Conservation (phyloP, 2,888 invertebrate genomes). For the Auanema freiburgensis region DNA sequence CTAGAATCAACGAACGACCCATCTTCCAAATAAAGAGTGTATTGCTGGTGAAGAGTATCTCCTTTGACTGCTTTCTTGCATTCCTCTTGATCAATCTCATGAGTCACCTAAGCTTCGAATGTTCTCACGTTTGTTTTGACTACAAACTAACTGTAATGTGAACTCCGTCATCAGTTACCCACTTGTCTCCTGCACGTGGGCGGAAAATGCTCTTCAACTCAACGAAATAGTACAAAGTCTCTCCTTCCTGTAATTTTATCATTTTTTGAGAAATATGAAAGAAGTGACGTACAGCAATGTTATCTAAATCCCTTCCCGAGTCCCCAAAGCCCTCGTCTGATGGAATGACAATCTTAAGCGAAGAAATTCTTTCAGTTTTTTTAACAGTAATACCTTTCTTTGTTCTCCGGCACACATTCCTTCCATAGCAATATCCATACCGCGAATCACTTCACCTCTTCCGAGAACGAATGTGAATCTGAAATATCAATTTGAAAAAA, state of each 20-base stretch:
- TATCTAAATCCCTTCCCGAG: slow-evolving; percentile 26
- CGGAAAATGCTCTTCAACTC: slow-evolving; percentile 63
- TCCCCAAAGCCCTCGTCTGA: slow-evolving; percentile 57
- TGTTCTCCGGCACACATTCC: slow-evolving; percentile 62
- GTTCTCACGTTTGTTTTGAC: no score
- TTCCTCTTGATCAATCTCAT: slow-evolving; percentile 51
- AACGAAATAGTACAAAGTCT: slow-evolving; percentile 62
- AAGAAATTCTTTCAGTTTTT: slow-evolving; percentile 7
- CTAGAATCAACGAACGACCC: slow-evolving; percentile 60
- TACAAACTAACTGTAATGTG: slow-evolving; percentile 48
- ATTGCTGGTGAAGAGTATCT: slow-evolving; percentile 62
- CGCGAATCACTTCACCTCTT: slow-evolving; percentile 55
- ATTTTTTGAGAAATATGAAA: slow-evolving; percentile 4
- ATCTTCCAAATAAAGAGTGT: slow-evolving; percentile 59
- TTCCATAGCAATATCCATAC: slow-evolving; percentile 57
- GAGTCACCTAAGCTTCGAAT: slow-evolving; percentile 52
- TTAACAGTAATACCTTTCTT: slow-evolving; percentile 30
- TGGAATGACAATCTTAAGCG: slow-evolving; percentile 48
- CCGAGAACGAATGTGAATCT: slow-evolving; percentile 58
- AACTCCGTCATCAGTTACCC: slow-evolving; percentile 60
- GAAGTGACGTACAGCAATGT: slow-evolving; percentile 5
- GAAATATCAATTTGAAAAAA: slow-evolving; percentile 4
- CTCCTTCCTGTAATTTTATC: slow-evolving; percentile 40
- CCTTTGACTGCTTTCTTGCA: slow-evolving; percentile 50
- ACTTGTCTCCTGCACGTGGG: slow-evolving; percentile 60